A percentile compares a stretch with the other conserved stretches of the same genome.
These are phyloP conservation scores for Petrocephalus microphthalmus DNA, from an alignment of 2,113 vertebrate genomes.

Conservation along the genomic window DNA sequence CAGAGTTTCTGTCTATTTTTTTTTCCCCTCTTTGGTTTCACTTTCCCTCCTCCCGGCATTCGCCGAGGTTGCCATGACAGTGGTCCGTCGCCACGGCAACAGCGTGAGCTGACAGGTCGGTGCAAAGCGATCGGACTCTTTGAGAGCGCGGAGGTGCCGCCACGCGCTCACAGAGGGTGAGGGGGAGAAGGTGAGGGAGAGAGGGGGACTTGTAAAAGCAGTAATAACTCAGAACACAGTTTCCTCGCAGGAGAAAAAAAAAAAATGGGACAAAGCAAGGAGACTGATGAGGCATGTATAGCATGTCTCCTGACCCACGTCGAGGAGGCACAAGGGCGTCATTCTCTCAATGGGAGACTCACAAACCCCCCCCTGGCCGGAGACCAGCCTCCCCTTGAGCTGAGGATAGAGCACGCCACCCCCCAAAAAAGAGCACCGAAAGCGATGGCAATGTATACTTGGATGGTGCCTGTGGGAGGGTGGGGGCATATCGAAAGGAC, in stretches of 20 bases:
- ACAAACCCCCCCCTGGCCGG: neutral
- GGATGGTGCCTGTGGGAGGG: neutral
- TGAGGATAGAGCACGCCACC: neutral
- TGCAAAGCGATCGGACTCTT: conserved; percentile 15
- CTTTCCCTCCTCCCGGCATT: conserved; percentile 13
- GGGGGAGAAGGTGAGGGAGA: neutral
- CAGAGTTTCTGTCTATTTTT: neutral
- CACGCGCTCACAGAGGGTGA: neutral
- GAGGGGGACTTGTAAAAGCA: neutral
- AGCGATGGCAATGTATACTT: neutral
- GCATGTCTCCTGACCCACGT: neutral
- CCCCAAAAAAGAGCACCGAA: neutral
- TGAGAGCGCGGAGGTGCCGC: neutral
- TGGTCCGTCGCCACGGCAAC: conserved; percentile 33
- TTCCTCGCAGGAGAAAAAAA: neutral
- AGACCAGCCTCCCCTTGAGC: neutral
- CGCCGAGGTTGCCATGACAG: conserved; percentile 32
- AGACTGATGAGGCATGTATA: neutral
- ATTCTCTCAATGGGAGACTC: neutral
- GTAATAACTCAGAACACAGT: conserved; percentile 1
- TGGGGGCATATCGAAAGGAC: neutral
- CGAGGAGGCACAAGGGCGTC: neutral
- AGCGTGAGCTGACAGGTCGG: conserved; percentile 22
- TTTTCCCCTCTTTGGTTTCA: neutral
- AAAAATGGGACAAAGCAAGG: neutral